These are phyloP conservation scores for Hydrochoerus hydrochaeris DNA, from an alignment of 2,113 vertebrate species.

Conservation along the genomic window DNA sequence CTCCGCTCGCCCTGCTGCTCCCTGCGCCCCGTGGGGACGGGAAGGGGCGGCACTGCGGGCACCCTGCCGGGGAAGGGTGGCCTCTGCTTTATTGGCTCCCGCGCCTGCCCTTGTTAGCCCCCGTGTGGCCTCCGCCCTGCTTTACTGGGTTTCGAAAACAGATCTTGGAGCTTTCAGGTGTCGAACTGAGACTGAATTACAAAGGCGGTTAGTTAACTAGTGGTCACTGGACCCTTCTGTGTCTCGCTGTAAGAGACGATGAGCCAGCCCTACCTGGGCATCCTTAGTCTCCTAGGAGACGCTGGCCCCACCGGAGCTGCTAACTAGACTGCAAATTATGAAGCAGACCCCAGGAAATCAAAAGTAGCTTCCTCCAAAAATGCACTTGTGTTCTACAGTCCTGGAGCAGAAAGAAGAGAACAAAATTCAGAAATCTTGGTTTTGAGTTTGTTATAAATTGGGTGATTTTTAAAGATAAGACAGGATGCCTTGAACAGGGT, in stretches of 20 bases:
- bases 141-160: background rate
- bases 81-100: background rate
- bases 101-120: background rate
- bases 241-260: background rate
- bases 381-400: background rate
- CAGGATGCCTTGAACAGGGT: background rate
- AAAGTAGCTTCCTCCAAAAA: background rate
- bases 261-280: background rate
- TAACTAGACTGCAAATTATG: background rate
- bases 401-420: background rate
- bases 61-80: background rate
- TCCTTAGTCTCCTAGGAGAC: background rate
- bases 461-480: background rate
- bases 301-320: background rate
- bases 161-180: background rate
- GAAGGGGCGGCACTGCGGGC: background rate
- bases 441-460: background rate
- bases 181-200: background rate
- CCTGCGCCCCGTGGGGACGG: background rate
- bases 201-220: background rate
- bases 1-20: background rate
- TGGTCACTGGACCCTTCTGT: background rate
- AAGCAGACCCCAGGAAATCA: background rate
- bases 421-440: background rate
- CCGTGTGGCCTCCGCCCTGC: background rate